phyloP scores from a whole-genome alignment of 1,140 invertebrate genomes.

The Magallana angulata region DNA sequence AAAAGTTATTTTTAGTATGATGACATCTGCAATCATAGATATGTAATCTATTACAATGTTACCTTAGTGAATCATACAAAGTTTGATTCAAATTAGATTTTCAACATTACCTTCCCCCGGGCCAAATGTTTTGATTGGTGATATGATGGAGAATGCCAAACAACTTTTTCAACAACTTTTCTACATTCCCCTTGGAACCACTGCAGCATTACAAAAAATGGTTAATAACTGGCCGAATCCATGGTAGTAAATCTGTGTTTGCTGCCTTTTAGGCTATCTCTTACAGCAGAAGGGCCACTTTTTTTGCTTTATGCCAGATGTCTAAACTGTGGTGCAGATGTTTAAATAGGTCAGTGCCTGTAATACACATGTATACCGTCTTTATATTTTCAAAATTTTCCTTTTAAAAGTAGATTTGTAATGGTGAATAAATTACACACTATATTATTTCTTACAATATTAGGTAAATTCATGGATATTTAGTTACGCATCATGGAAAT shows the following conservation, averaged over 20 bases:
- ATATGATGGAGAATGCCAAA: neutral
- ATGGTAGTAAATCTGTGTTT: too few species aligned
- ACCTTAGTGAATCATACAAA: neutral
- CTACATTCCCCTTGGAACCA: neutral
- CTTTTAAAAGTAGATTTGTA: neutral
- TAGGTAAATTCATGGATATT: neutral
- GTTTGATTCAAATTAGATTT: neutral
- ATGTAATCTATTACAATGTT: too few species aligned
- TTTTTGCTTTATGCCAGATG: conserved; percentile 36
- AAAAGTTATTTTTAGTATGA: too few species aligned
- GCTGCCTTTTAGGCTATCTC: neutral
- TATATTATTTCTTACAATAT: neutral
- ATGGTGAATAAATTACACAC: neutral
- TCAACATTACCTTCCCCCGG: neutral
- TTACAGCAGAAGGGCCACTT: neutral
- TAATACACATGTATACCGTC: neutral
- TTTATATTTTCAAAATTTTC: neutral
- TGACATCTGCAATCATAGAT: too few species aligned
- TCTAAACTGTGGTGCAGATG: conserved; percentile 2
- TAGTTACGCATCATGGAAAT: conserved; percentile 1
- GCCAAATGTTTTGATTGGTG: neutral
- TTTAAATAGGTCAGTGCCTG: neutral
- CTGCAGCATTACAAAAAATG: conserved; percentile 31
- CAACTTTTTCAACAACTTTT: conserved; percentile 2
- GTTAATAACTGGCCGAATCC: neutral